Evolutionary conservation across 2,888 invertebrate species (phyloP).

Genomic region (Polydrusus cervinus): DNA sequence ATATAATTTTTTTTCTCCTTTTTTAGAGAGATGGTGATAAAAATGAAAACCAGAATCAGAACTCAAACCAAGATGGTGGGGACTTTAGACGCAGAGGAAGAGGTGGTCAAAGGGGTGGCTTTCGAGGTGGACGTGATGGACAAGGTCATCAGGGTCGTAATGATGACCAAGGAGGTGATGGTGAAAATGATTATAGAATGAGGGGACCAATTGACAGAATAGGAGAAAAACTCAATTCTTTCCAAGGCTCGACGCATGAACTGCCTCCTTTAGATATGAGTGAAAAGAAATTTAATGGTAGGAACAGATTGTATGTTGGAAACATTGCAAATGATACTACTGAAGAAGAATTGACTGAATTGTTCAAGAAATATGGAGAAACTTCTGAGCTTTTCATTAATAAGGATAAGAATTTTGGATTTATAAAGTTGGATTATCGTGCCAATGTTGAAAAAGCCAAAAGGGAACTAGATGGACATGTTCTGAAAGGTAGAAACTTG

Average conservation of each 20-base stretch:
- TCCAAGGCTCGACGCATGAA: slow-evolving; percentile 85
- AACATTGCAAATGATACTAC: slow-evolving; percentile 92
- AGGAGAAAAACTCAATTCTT: slow-evolving; percentile 79
- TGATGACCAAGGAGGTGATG: slow-evolving; percentile 51
- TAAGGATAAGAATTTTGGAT: slow-evolving; percentile 96
- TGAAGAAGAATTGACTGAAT: slow-evolving; percentile 89
- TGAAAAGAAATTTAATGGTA: slow-evolving; percentile 91
- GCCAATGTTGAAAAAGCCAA: slow-evolving; percentile 96
- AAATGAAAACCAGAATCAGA: slow-evolving; percentile 25
- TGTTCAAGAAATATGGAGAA: slow-evolving; percentile 94
- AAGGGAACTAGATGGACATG: slow-evolving; percentile 91
- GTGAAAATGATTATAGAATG: slow-evolving; percentile 49
- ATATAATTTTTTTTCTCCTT: too few species aligned
- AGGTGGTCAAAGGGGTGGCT: slow-evolving; percentile 31
- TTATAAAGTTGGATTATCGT: slow-evolving; percentile 94
- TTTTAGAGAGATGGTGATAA: slow-evolving; percentile 38
- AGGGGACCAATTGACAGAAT: slow-evolving; percentile 55
- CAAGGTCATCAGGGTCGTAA: slow-evolving; percentile 37
- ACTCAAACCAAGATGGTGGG: slow-evolving; percentile 14
- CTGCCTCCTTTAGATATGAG: slow-evolving; percentile 81
- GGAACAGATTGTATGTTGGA: slow-evolving; percentile 92
- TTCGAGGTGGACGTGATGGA: slow-evolving; percentile 59
- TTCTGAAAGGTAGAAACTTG: slow-evolving; percentile 87
- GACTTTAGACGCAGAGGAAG: slow-evolving; percentile 18
- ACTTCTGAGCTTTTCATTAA: slow-evolving; percentile 94